phyloP scores from a whole-genome alignment of 1,140 invertebrate species.

The Chrysopa pallens region DNA sequence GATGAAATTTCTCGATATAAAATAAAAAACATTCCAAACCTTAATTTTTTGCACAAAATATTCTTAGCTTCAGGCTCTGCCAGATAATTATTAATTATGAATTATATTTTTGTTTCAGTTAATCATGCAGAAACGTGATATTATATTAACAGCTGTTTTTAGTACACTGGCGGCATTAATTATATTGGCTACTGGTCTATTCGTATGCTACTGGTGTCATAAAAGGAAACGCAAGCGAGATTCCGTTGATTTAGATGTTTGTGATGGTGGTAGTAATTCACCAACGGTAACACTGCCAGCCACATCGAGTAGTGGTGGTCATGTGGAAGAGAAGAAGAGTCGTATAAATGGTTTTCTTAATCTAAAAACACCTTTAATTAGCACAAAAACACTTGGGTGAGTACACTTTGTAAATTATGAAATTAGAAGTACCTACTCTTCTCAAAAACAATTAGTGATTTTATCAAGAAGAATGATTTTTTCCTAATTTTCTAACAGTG shows the following conservation, averaged over 20 bases:
- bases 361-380: slow-evolving; percentile 58
- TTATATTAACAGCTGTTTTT: slow-evolving; percentile 28
- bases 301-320: slow-evolving; percentile 2
- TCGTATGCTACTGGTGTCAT: slow-evolving; percentile 24
- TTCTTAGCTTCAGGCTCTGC: no score
- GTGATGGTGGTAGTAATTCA: slow-evolving; percentile 10
- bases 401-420: slow-evolving; percentile 11
- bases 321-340: slow-evolving; percentile 14
- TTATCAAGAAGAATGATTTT: no score
- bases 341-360: slow-evolving; percentile 51
- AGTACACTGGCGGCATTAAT: slow-evolving; percentile 25
- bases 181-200: slow-evolving; percentile 22
- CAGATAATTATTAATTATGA: background rate
- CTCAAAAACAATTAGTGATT: no score
- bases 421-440: no score
- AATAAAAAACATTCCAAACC: no score
- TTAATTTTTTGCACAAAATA: background rate
- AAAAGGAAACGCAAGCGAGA: slow-evolving; percentile 20
- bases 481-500: no score
- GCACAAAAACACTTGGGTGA: slow-evolving; percentile 41
- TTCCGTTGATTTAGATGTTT: slow-evolving; percentile 16
- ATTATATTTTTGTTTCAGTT: slow-evolving; percentile 18
- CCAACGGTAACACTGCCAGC: slow-evolving; percentile 1
- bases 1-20: no score
- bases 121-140: slow-evolving; percentile 29